Evolutionary conservation across 35 echinoderm and acorn worm species (phyloP), one percentile per base, ranked within the genome.

Genomic region (Holothuria glaberrima): DNA sequence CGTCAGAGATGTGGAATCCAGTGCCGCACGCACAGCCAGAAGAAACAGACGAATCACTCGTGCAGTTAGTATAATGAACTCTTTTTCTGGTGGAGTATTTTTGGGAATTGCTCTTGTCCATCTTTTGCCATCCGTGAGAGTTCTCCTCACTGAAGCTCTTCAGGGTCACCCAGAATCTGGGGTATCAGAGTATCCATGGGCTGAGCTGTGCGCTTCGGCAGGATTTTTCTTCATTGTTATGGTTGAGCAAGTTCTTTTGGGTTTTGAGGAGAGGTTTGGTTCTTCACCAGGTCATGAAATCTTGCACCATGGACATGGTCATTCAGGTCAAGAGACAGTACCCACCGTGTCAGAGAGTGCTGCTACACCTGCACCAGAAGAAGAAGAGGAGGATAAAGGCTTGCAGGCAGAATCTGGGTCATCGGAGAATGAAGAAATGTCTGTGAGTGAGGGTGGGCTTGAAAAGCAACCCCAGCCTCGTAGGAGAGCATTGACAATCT

Each of bases 71-170:
- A 87, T 84, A 18, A 62, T 98, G 70, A 98, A 94, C 68, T 75
- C 92, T 13, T 94, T 94, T 66, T 93, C 95, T 5, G 95, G 92
- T 3, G 95, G 95, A 21, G 92, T 98, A 26, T 98, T 98, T 64
- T 32, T 98, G 67, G 88, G 90, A 29, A 98, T 94, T 31, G 86
- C 89, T 13, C 70, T 98, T 9, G 72, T 98, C 26, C 95, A 98
- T 81, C 87, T 98, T 7, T 60, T 94, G 20, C 95, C 95, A 3
- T 90, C 94, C 6, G 95, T 94, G 0, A 33, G 92, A 20, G 20
- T 59, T 22, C 50, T 98, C n/a, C 41, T 98, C 20, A 68, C 46
- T 25, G 68, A 81, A 20, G 89, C 92, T 0, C 59, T 97, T 19
- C 48, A 32, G 30, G 69, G 21, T 2, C 36, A 75, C 5, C 35